Evolutionary conservation across 2,888 invertebrate genomes (phyloP), one percentile per base, ranked within the genome.

Genomic region (Pyralis farinalis): DNA sequence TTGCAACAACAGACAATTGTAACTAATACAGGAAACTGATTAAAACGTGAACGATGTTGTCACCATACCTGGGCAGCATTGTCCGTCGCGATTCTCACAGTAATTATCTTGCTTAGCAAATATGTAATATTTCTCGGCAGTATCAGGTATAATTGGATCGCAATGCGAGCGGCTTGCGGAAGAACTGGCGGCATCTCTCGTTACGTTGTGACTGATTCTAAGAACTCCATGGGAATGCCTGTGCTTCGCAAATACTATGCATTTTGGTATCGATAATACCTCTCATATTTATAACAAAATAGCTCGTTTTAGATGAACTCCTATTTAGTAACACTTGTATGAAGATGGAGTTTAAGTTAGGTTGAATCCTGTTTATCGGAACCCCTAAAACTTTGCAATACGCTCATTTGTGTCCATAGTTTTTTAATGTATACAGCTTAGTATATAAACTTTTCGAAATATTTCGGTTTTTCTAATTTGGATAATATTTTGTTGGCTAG

Each of bases 101-200:
- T 72, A 82, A 83, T 82, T 83, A 80, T 69, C 58, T 71, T 55
- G 50, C 64, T 70, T 71, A 69, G 63, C 59, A 70, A 73, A 78
- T 75, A 70, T 72, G 71, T 59, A 75, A 74, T 81, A 81, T 79
- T 77, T 80, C 76, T 83, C 67, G 65, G 62, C 63, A 53, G 77
- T 85, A 81, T 84, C 83, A 78, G 69, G 71, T 84, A 84, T 85
- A 86, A 87, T 85, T 83, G 79, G 78, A 80, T 82, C 70, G 84
- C 80, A 84, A 85, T 83, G 82, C 70, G 79, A 85, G 77, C 67
- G 66, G 77, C 70, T 82, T 83, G 87, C 87, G 87, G 87, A 87
- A 86, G 80, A 77, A 70, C 65, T 73, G 71, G 72, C 70, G 66
- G 63, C 74, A 73, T 78, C 81, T 87, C 84, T 75, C 50, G 79